Evolutionary conservation across 2,797 vertebrate species (phyloP), one percentile per base, ranked within the genome.

Genomic region (Coregonus suidteri): DNA sequence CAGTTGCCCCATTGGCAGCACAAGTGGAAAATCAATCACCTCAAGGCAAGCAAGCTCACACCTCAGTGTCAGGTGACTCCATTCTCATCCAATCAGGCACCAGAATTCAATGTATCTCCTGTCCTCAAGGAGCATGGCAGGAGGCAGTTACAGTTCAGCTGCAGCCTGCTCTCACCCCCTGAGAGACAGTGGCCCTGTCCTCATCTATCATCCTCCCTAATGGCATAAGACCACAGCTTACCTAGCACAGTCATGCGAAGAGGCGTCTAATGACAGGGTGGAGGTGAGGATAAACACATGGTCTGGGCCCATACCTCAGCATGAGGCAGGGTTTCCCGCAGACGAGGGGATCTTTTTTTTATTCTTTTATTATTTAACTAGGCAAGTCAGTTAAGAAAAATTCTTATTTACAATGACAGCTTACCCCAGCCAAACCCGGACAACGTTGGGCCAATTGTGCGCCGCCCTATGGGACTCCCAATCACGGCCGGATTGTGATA

Each of bases 181-280:
- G 71, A 41, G 30, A 34, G 25, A 30, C 47, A 73, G 47, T 66
- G 18, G 54, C 41, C 15, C 31, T 73, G 69, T 62, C 77, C 53
- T 75, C 13, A 7, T 68, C 51, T 53, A n/a, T 77, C 59, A 76
- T 65, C 74, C 74, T 65, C 53, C 52, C 76, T 76, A 78, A 75
- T 68, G 65, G 37, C n/a, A n/a, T 79, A 76, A 81, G 74, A 54
- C 56, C 74, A 47, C 34, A 11, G 74, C 74, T 82, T 79, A 79
- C 11, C 7, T 30, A 30, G 18, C 62, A 20, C 20, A 71, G 69
- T 75, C 68, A 78, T 68, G 53, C 25, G 59, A 41, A 69, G 15
- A 31, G 31, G 31, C 14, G 34, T 6, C 31, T 35, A 7, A 5
- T 68, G 30, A 34, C 13, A 35, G 66, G 34, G 15, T 18, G 66